Evolutionary conservation across 2,797 vertebrate genomes (phyloP).

Genomic region (Oreochromis grahami): DNA sequence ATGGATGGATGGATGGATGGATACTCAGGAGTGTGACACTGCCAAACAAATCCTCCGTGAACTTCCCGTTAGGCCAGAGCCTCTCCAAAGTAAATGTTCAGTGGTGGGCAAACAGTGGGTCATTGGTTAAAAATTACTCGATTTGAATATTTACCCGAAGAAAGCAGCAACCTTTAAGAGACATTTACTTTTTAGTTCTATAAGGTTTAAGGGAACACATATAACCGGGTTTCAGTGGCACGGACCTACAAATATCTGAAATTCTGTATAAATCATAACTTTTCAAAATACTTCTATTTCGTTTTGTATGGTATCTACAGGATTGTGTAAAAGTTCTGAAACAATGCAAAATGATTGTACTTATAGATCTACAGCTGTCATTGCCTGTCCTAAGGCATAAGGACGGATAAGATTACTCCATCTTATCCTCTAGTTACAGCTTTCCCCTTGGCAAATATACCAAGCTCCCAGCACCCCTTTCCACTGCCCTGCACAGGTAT

Average conservation of each 20-base stretch:
- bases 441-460: rapidly evolving
- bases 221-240: rapidly evolving
- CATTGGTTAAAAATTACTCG: background rate
- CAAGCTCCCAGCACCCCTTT: background rate
- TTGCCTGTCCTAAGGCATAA: background rate
- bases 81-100: background rate
- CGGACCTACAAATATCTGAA: background rate
- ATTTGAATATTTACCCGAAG: constrained; percentile 4
- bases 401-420: background rate
- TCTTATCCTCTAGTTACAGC: rapidly evolving
- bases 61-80: background rate
- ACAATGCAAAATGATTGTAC: background rate
- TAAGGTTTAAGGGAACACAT: background rate
- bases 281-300: rapidly evolving
- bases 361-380: background rate
- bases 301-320: background rate
- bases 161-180: background rate
- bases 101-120: background rate
- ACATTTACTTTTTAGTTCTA: rapidly evolving
- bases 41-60: background rate
- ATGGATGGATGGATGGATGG: no score
- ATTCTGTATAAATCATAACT: background rate
- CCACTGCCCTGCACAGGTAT: background rate
- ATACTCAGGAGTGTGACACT: background rate
- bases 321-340: background rate